A percentile compares a stretch with the other conserved stretches of the same genome.
Conservation (phyloP, 2,888 invertebrate species). For the Melanophora roralis region DNA sequence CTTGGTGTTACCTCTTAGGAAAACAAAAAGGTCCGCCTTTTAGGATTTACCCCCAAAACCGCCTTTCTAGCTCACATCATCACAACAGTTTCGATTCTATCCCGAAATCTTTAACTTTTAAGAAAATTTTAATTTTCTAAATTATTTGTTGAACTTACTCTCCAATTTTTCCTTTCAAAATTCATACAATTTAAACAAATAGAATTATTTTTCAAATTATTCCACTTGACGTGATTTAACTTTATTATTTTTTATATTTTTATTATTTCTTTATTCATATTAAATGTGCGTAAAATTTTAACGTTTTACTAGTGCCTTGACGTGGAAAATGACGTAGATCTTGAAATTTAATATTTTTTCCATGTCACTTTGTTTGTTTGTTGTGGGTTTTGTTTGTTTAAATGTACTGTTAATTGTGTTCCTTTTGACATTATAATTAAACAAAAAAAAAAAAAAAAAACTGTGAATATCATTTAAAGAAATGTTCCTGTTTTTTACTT, state of each 20-base stretch:
- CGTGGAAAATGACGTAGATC: neutral
- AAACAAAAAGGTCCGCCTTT: no score
- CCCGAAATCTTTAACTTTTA: no score
- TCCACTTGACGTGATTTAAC: neutral
- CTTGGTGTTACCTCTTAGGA: no score
- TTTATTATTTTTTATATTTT: neutral
- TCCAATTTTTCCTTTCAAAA: neutral
- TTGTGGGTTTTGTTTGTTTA: neutral
- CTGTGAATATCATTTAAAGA: no score
- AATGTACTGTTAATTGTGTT: no score
- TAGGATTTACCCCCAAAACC: no score
- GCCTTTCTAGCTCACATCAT: no score
- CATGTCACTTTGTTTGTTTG: neutral
- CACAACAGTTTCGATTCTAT: no score
- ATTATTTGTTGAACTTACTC: no score
- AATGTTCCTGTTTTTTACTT: neutral
- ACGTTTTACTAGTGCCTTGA: neutral
- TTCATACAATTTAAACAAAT: neutral
- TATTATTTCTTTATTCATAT: neutral
- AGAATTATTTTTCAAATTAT: neutral
- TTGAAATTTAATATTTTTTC: slow-evolving; percentile 18
- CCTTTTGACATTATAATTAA: no score
- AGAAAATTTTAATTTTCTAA: no score
- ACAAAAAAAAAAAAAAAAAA: no score
- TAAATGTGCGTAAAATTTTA: slow-evolving; percentile 5